These are phyloP conservation scores for Carassius carassius DNA, from an alignment of 2,113 vertebrate genomes.

Conservation along the genomic window DNA sequence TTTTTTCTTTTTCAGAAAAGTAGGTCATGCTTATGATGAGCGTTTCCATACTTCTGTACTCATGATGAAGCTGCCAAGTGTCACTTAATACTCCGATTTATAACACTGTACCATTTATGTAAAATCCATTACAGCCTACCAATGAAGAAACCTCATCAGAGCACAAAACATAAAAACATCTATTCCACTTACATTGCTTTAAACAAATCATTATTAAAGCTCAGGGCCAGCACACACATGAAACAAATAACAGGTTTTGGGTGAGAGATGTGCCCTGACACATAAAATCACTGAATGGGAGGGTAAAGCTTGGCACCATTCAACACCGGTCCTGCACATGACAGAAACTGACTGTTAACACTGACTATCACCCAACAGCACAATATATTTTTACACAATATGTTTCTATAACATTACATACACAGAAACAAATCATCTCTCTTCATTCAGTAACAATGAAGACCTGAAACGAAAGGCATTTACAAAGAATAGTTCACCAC, in stretches of 20 bases:
- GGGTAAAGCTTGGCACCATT: constrained; percentile 56
- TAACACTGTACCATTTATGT: neutral
- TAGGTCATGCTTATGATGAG: constrained; percentile 2
- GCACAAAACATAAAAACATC: constrained; percentile 6
- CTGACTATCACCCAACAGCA: constrained; percentile 67
- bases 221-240: constrained; percentile 52
- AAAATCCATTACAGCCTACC: neutral
- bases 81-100: neutral
- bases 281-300: constrained; percentile 62
- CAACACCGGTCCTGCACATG: constrained; percentile 57
- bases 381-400: constrained; percentile 51
- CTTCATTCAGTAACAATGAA: constrained; percentile 43
- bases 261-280: neutral
- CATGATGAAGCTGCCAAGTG: neutral
- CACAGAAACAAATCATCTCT: constrained; percentile 63
- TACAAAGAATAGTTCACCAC: neutral
- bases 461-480: constrained; percentile 25
- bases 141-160: constrained; percentile 2
- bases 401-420: constrained; percentile 62
- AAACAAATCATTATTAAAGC: constrained; percentile 22
- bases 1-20: neutral
- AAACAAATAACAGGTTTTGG: neutral
- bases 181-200: constrained; percentile 3
- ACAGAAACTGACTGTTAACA: constrained; percentile 59
- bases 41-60: constrained; percentile 2